Evolutionary conservation across 2,888 invertebrate genomes (phyloP).

Genomic region (Ophraella communa): DNA sequence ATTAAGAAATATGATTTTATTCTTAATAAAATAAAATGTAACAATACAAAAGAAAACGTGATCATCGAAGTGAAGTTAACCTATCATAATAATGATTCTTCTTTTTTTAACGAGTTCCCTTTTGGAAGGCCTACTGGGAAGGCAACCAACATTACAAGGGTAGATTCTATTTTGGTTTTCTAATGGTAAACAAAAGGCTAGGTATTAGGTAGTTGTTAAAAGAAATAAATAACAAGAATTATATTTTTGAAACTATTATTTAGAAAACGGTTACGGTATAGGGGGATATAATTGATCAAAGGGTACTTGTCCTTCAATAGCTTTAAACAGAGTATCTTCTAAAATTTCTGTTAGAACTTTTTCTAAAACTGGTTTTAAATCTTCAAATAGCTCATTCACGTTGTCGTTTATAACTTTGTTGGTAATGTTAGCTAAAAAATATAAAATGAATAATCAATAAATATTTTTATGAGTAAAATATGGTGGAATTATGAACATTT

Average conservation of each 20-base stretch:
- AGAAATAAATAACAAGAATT: background rate
- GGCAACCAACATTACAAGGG: no score
- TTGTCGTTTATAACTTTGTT: constrained; percentile 57
- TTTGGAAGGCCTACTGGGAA: no score
- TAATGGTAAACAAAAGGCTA: no score
- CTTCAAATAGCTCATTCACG: constrained; percentile 52
- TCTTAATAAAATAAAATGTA: no score
- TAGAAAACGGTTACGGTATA: background rate
- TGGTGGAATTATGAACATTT: no score
- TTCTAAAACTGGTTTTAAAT: constrained; percentile 55
- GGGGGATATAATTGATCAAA: constrained; percentile 47
- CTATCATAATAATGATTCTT: no score
- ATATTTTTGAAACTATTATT: background rate
- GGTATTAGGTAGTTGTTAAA: background rate
- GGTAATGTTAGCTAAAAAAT: constrained; percentile 47
- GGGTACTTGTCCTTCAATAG: constrained; percentile 44
- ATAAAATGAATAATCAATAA: no score
- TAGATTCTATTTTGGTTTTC: no score
- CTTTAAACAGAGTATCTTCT: constrained; percentile 44
- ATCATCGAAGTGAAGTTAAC: no score
- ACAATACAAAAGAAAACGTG: no score
- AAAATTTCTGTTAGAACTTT: constrained; percentile 43
- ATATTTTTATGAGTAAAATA: constrained; percentile 2
- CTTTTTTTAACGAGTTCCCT: no score
- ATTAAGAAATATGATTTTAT: no score